These are phyloP conservation scores for Thaumetopoea pityocampa DNA, from an alignment of 1,140 invertebrate genomes.

Conservation along the genomic window DNA sequence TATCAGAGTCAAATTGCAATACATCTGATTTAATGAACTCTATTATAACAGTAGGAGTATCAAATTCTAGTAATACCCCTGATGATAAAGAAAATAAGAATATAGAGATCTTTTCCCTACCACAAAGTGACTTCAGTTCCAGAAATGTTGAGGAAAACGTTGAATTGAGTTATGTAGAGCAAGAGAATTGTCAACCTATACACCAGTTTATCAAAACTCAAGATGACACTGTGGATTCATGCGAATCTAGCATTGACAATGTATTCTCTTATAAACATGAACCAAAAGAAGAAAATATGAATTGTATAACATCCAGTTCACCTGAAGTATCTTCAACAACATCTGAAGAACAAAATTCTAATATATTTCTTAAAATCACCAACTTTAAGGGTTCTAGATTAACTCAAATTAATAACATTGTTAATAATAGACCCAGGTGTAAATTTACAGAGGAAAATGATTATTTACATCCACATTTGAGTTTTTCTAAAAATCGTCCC, in stretches of 20 bases:
- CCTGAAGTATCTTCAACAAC: constrained; percentile 72
- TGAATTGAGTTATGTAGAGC: not conserved
- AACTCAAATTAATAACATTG: constrained; percentile 47
- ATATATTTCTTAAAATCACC: constrained; percentile 60
- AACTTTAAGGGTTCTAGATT: constrained; percentile 52
- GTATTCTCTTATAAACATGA: constrained; percentile 28
- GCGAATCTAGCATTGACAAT: constrained; percentile 40
- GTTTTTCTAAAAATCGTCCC: constrained; percentile 33
- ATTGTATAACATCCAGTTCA: constrained; percentile 43
- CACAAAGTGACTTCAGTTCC: not conserved
- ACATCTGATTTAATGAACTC: constrained; percentile 2
- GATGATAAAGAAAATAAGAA: constrained; percentile 17
- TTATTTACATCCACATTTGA: constrained; percentile 30
- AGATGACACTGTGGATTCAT: constrained; percentile 30
- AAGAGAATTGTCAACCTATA: not conserved
- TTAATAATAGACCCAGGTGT: constrained; percentile 35
- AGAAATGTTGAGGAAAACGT: constrained; percentile 5
- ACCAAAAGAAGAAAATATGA: constrained; percentile 25
- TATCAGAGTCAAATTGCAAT: constrained; percentile 30
- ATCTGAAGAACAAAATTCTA: constrained; percentile 53
- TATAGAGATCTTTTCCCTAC: not conserved
- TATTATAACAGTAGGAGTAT: not conserved
- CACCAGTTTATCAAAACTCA: constrained; percentile 13
- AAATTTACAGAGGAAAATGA: constrained; percentile 49
- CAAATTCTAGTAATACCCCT: not conserved